Conservation (phyloP, 2,797 vertebrate genomes). For the Tauraco hartlaubi region DNA sequence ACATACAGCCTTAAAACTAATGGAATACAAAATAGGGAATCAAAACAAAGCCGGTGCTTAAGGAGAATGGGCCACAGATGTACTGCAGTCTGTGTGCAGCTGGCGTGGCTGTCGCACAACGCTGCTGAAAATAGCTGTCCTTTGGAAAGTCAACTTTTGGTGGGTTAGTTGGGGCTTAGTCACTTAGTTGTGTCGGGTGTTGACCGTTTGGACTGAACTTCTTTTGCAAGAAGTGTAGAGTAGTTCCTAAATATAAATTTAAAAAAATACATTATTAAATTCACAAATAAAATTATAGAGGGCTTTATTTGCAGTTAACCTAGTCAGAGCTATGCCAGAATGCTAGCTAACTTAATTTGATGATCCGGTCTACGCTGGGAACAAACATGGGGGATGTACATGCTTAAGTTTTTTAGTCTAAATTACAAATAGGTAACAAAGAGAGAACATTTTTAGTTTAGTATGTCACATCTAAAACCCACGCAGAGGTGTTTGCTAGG, state of each 20-base stretch:
- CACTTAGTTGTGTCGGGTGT: neutral
- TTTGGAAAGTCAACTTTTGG: constrained; percentile 35
- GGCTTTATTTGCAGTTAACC: neutral
- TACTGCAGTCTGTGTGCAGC: constrained; percentile 30
- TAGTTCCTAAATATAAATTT: neutral
- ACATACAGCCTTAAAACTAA: constrained; percentile 59
- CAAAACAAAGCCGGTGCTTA: constrained; percentile 34
- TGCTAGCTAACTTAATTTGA: neutral
- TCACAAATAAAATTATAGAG: neutral
- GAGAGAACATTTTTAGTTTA: neutral
- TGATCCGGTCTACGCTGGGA: neutral
- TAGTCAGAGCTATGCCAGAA: neutral
- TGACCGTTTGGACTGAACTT: neutral
- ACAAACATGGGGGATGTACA: neutral
- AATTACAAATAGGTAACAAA: neutral
- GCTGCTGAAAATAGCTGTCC: constrained; percentile 35
- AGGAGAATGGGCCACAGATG: constrained; percentile 47
- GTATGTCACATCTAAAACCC: neutral
- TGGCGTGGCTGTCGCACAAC: constrained; percentile 19
- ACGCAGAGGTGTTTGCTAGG: neutral
- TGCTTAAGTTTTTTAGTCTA: neutral
- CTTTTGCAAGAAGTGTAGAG: neutral
- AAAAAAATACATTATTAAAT: no score
- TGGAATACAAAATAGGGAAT: constrained; percentile 54
- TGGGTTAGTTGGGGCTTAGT: neutral